These are phyloP conservation scores for roundworm (Caenorhabditis elegans) DNA, from an alignment of 1,140 invertebrate genomes.

Conservation along the genomic window DNA sequence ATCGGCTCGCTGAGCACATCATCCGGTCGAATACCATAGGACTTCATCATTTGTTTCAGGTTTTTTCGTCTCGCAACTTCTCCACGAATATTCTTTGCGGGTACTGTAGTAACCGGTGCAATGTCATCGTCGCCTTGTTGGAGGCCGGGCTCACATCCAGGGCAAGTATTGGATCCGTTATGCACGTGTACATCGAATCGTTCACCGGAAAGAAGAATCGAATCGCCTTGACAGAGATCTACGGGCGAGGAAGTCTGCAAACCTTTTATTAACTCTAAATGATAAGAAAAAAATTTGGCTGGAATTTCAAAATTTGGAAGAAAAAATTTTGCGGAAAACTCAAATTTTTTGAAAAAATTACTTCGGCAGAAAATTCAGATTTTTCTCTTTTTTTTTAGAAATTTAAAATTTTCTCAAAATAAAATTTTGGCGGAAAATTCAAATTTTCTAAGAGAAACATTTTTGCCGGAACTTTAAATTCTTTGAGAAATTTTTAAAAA, in stretches of 20 bases:
- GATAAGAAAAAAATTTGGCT: background rate
- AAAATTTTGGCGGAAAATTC: too few relatives aligned
- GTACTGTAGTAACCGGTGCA: background rate
- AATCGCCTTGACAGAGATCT: background rate
- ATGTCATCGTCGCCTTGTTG: background rate
- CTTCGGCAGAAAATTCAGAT: too few relatives aligned
- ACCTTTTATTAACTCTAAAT: background rate
- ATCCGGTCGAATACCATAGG: background rate
- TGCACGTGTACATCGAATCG: conserved; percentile 35
- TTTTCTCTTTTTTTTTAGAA: too few relatives aligned
- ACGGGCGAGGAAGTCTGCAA: background rate
- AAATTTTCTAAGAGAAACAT: too few relatives aligned
- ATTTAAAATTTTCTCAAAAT: too few relatives aligned
- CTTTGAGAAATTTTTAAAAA: too few relatives aligned
- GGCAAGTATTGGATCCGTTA: conserved; percentile 41
- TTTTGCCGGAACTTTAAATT: too few relatives aligned
- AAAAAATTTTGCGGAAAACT: too few relatives aligned
- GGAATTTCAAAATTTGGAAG: background rate
- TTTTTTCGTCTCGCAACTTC: conserved; percentile 20
- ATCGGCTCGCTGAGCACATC: background rate
- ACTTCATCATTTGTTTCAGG: conserved; percentile 24
- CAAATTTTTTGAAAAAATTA: too few relatives aligned
- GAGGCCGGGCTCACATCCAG: conserved; percentile 44
- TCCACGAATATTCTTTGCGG: background rate
- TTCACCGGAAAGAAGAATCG: background rate